Evolutionary conservation across 2,113 vertebrate species (phyloP), one percentile per base, ranked within the genome.

Genomic region (Neogale vison): DNA sequence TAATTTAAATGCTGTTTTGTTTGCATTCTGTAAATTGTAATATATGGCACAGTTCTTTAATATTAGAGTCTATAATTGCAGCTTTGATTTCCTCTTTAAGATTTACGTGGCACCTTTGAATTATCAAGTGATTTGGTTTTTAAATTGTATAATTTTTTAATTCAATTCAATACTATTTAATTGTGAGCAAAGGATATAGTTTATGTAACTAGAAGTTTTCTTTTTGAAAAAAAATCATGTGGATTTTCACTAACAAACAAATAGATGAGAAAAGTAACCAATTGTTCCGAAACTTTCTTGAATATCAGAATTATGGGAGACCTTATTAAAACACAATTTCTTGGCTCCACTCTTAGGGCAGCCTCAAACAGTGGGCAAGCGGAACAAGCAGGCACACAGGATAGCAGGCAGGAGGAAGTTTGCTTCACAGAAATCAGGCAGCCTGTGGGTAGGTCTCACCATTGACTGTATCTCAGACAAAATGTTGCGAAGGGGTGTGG

Each of bases 131-230:
- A 82, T 69, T 92, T 69, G 24, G 82, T 61, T 74, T 96, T 86
- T 90, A 89, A 92, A 82, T 50, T 93, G 17, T 86, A 10, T 81
- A 72, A 71, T 52, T 77, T 63, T 6, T 26, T 8, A 71, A 63
- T 81, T 90, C 15, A 93, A 47, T 86, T 77, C 24, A 63, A 50
- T 92, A 69, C 34, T 71, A 18, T 50, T 63, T 63, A 71, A 63
- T 89, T 95, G 3, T 47, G 29, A 63, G 8, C 50, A 82, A 29
- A 17, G 0, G 3, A 39, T 82, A 9, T 59, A 79, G 13, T 14
- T 79, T 93, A 71, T 67, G 6, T 93, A 65, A 90, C 83, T 36
- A 80, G 31, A 81, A 92, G 36, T 77, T 87, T 72, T 79, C 45
- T 2, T 57, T 59, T 79, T 95, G 47, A 26, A 42, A 86, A 91